A percentile compares a stretch with the other conserved stretches of the same genome.
These are phyloP conservation scores for Nannoperca australis DNA, from an alignment of 2,797 vertebrate genomes.

Conservation along the genomic window DNA sequence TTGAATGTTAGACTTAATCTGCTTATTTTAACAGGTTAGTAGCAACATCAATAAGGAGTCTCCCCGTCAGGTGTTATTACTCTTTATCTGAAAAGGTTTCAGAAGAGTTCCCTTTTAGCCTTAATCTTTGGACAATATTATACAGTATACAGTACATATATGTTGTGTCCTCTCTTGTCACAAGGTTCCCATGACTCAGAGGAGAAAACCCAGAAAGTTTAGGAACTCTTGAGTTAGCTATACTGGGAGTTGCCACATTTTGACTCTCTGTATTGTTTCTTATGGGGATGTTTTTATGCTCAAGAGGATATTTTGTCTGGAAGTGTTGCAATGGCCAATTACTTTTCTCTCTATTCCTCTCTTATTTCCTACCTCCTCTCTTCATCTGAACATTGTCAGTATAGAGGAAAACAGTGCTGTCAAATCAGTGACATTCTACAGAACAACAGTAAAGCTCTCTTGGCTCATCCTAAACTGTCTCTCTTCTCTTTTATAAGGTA, in stretches of 20 bases:
- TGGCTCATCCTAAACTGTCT: constrained; percentile 28
- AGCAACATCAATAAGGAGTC: neutral
- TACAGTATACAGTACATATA: neutral
- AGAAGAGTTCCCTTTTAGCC: neutral
- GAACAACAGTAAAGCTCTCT: neutral
- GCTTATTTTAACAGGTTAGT: neutral
- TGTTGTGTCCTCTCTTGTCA: neutral
- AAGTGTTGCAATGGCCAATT: constrained; percentile 2
- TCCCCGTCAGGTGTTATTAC: neutral
- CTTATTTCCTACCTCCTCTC: neutral
- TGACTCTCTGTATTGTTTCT: constrained; percentile 47
- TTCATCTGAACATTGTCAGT: constrained; percentile 2
- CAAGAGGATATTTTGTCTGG: constrained; percentile 56
- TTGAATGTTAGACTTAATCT: neutral
- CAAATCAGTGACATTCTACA: neutral
- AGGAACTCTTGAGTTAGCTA: constrained; percentile 40
- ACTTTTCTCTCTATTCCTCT: constrained; percentile 5
- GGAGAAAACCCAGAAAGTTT: constrained; percentile 21
- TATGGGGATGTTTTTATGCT: constrained; percentile 50
- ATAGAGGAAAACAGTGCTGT: neutral
- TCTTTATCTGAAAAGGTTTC: neutral
- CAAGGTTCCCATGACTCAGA: constrained; percentile 4
- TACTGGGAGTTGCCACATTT: constrained; percentile 47
- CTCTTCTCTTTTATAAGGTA: constrained; percentile 83
- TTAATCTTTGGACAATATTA: neutral